Evolutionary conservation across 64 coral and sea anemone species (phyloP), one percentile per base, ranked within the genome.

Genomic region (Stichodactyla helianthus): DNA sequence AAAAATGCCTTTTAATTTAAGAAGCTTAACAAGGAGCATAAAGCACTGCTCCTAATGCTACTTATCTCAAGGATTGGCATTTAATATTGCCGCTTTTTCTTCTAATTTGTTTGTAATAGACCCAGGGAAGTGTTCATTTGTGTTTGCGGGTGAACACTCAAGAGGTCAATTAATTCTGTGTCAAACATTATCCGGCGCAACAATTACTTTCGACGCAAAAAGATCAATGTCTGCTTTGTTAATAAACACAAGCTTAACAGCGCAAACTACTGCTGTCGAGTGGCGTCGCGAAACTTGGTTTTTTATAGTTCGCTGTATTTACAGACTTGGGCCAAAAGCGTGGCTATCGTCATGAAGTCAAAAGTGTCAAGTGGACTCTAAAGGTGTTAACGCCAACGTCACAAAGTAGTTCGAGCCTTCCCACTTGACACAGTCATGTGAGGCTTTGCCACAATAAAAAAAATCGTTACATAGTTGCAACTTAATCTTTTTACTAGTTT

Each of bases 51-150:
- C 7, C 68, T 74, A 31, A 74, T 74, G 8, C 68, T 31, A 28
- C 68, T 74, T 31, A 74, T 27, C 68, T 11, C 25, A 7, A 44
- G 25, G 25, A 74, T 74, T 74, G 68, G 20, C 68, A 74, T 74
- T 74, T 74, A 74, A 74, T 74, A 74, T 35, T 74, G 68, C 68
- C 68, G 68, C 68, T 31, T 74, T 74, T 74, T 74, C n/a, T 74
- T 74, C 68, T 74, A 74, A 74, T 74, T 74, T 27, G 68, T 74
- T 74, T 31, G 68, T 74, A 74, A 74, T 74, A 31, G 68, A 74
- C 68, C 68, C 68, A 74, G 27, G 20, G 68, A 74, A 11, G 68
- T 74, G 68, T 74, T 74, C 68, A 74, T 74, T 74, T 74, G 68
- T 74, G 68, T 74, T 27, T 7, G 18, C 7, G 68, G 68, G n/a